Evolutionary conservation across 2,888 invertebrate genomes (phyloP), one percentile per base, ranked within the genome.

Genomic region (Lycophotia porphyrea): DNA sequence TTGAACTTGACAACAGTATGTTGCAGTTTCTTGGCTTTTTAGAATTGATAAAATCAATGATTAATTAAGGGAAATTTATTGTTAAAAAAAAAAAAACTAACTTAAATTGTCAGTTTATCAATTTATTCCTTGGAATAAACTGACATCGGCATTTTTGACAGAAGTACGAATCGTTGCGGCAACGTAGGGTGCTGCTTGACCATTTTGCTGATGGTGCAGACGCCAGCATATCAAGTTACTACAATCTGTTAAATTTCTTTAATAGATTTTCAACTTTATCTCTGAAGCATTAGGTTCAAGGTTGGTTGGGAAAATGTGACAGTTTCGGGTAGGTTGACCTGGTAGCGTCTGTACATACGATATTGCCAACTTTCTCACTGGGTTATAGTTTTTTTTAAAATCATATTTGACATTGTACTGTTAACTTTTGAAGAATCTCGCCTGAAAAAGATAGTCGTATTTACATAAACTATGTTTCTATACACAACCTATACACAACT

Each of bases 401-500:
- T 3, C 3, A n/a, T 18, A 49, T 60, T 24, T 27, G 1, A 39
- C 13, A 68, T n/a, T 2, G 15, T 27, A 1, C 42, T 31, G 64
- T 55, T 47, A 5, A n/a, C 47, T 44, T 58, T 39, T 66, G 63
- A 39, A 55, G 55, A 78, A 78, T 67, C 69, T 78, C 78, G 73
- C 71, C 27, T 61, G 31, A 72, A 74, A 74, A 58, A 31, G 1
- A 71, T 27, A 42, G 18, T 31, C 52, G 9, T 81, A 86, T 85
- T 70, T 85, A 87, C 76, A 84, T 13, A 65, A 70, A 65, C 27
- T 52, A 31, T 68, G 42, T 58, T 65, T 60, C 49, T 52, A 61
- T 79, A 71, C 81, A 64, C 80, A 85, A 78, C 71, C 90, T 95
- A 96, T 91, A 96, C 96, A 94, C 96, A 96, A 91, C 96, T 96